Evolutionary conservation across 53 echinoderm and acorn worm species (phyloP), one percentile per base, ranked within the genome.

Genomic region (Pentamera pediparva): DNA sequence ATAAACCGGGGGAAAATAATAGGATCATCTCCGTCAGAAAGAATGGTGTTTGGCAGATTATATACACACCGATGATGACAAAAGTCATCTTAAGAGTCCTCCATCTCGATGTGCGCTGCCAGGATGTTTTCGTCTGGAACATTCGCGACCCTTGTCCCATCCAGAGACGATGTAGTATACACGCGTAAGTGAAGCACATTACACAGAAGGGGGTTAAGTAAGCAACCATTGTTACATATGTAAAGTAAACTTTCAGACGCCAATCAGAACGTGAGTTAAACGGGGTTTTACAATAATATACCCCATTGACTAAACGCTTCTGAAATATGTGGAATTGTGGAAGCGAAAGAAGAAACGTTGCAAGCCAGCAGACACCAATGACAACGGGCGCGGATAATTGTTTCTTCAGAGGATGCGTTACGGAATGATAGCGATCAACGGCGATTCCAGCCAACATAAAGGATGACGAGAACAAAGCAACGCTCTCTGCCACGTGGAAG

Each of bases 1-100:
- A 47, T 17, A 37, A 27, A 6, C 37, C 7, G 1, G 38, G 12
- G 18, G 41, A 56, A 37, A 81, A 92, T 10, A 82, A 65, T 5
- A 63, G 76, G 2, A 92, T 38, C 64, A 85, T 88, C 72, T 92
- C 85, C 35, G 85, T 78, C 40, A 88, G 79, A 74, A 92, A 92
- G 54, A 82, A 86, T 15, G 98, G 98, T 29, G 88, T 60, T 53
- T 91, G 88, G 61, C 98, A 98, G 15, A 98, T 40, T 25, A 98
- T 79, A 74, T 88, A 98, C 6, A 85, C 86, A 25, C 76, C 83
- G 78, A 98, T 98, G 64, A 98, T 98, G 35, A 89, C 98, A 48
- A 88, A 92, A 3, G 98, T 98, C 98, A 98, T 98, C 20, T 91
- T 91, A 25, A 98, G 65, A 26, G 98, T 91, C 50, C 90, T 79